Evolutionary conservation across 2,113 vertebrate species (phyloP), one percentile per base, ranked within the genome.

Genomic region (Polypterus senegalus): DNA sequence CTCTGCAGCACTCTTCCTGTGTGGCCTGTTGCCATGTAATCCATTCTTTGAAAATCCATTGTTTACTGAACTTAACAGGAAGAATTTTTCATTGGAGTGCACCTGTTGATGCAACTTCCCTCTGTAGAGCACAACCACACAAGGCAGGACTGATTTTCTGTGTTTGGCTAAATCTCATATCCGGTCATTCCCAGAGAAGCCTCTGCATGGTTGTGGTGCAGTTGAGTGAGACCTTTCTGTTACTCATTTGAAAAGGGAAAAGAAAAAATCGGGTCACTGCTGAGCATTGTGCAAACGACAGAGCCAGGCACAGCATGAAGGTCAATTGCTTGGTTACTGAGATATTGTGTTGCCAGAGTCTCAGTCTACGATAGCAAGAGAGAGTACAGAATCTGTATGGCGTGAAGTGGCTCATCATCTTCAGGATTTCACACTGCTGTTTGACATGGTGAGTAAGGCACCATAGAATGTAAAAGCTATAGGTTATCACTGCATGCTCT

Each of bases 61-160:
- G 74, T 90, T 87, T 83, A 81, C 79, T 78, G 67, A 69, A 79
- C 79, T 71, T 70, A 80, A 69, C 72, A 75, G 79, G 79, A 77
- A 74, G 79, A 76, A 74, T 77, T 11, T 63, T 72, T 3, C 46
- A 57, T 68, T 75, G 65, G 71, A 78, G 63, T 76, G 68, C 77
- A 85, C 68, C 84, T 88, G 79, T 73, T 69, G 65, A 76, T 86
- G 80, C 79, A 76, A 71, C 77, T 86, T 88, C 85, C 81, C 85
- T 84, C 81, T 70, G 48, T 67, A 10, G 69, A 70, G 63, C 64
- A 63, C 66, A 67, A 61, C 70, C 70, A 67, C 68, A 71, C 57
- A 58, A 8, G 43, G 7, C 7, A 7, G 8, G 11, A 7, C 57
- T 69, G 61, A 43, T 49, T 66, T 69, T 71, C 61, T 66, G 63